phyloP scores from a whole-genome alignment of 2,888 invertebrate genomes.

The Lasioglossum villosulum region DNA sequence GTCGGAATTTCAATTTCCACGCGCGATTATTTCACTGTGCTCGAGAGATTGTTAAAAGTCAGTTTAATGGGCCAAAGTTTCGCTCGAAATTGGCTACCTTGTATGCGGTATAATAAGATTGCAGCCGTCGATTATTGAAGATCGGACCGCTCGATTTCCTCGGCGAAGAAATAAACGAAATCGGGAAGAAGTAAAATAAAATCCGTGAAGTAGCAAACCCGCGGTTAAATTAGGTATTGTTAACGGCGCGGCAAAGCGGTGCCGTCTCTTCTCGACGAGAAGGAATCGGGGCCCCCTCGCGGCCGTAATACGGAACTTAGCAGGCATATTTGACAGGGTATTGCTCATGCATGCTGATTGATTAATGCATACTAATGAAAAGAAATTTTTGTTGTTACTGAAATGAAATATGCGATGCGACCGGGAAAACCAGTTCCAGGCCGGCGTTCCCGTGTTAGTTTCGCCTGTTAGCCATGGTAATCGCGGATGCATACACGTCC shows the following conservation, averaged over 20 bases:
- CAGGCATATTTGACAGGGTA: slow-evolving; percentile 47
- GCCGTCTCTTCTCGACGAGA: background rate
- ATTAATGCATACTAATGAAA: slow-evolving; percentile 66
- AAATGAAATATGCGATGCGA: slow-evolving; percentile 67
- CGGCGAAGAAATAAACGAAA: background rate
- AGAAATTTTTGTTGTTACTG: slow-evolving; percentile 61
- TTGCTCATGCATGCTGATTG: slow-evolving; percentile 55
- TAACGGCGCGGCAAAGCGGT: slow-evolving; percentile 18
- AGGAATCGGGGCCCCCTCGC: background rate
- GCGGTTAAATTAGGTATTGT: slow-evolving; percentile 53
- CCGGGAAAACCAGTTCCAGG: slow-evolving; percentile 72
- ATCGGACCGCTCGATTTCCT: background rate
- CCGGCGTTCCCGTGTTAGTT: slow-evolving; percentile 64
- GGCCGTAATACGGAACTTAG: slow-evolving; percentile 38
- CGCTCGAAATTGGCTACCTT: slow-evolving; percentile 1
- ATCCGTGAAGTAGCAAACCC: slow-evolving; percentile 34
- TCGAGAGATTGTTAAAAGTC: background rate
- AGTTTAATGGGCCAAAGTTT: background rate
- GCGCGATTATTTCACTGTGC: background rate
- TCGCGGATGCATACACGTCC: slow-evolving; percentile 32
- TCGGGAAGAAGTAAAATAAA: background rate
- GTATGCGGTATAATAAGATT: background rate
- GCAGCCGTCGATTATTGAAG: background rate
- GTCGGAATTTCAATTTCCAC: background rate
- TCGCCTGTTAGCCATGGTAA: slow-evolving; percentile 64